These are phyloP conservation scores for Peromyscus melanophrys DNA, from an alignment of 2,797 vertebrate species.

Conservation along the genomic window DNA sequence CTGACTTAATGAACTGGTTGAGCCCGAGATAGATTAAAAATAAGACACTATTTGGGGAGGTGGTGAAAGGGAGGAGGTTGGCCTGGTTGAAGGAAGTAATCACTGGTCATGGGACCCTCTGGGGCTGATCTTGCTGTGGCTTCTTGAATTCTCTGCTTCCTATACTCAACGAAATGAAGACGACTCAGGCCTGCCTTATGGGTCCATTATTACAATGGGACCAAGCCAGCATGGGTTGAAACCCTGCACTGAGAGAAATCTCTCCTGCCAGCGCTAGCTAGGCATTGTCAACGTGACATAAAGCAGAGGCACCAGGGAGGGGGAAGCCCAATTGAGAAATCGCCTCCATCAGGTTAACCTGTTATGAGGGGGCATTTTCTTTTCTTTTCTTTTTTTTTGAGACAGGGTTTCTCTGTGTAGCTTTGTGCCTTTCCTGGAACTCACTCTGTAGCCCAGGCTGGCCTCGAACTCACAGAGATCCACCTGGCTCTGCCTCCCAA, in stretches of 20 bases:
- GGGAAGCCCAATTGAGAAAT: neutral
- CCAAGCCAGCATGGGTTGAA: neutral
- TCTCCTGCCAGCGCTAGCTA: neutral
- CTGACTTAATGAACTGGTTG: neutral
- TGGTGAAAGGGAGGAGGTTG: neutral
- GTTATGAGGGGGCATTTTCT: neutral
- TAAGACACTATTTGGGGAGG: neutral
- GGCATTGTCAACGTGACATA: neutral
- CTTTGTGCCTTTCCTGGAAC: too few species aligned
- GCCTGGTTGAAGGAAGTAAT: neutral
- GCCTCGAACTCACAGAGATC: too few species aligned
- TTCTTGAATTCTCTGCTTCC: neutral
- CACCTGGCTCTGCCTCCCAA: too few species aligned
- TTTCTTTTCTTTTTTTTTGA: neutral
- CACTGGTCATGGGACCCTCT: neutral
- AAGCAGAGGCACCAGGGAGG: neutral
- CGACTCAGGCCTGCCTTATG: neutral
- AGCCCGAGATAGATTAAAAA: neutral
- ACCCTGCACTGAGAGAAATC: neutral
- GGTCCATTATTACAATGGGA: neutral
- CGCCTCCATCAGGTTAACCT: neutral
- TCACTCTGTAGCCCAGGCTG: too few species aligned
- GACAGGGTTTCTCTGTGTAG: too few species aligned
- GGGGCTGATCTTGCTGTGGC: neutral
- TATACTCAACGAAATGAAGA: neutral